These are phyloP conservation scores for Melanogrammus aeglefinus DNA, from an alignment of 2,797 vertebrate genomes.

Conservation along the genomic window DNA sequence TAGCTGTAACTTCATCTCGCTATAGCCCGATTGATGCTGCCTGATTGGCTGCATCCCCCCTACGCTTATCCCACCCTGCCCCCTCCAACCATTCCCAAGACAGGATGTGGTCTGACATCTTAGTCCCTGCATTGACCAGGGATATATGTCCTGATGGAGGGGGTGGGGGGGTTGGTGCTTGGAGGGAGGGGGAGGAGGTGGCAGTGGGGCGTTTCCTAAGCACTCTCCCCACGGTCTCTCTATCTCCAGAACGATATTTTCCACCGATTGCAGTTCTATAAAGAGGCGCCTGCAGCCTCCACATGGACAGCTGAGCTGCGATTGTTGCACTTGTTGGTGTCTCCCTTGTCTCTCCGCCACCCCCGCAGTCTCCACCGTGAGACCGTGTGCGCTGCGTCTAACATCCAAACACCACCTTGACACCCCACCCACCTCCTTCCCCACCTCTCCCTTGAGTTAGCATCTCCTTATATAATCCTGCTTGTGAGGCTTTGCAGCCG, in stretches of 20 bases:
- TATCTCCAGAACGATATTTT: slow-evolving; percentile 39
- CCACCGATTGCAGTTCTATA: slow-evolving; percentile 56
- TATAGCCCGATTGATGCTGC: not conserved
- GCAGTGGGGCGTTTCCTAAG: slow-evolving; percentile 3
- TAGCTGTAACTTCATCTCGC: not conserved
- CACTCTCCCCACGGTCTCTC: slow-evolving; percentile 46
- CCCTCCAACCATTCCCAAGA: slow-evolving; percentile 38
- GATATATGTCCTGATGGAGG: slow-evolving; percentile 45
- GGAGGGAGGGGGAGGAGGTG: not conserved
- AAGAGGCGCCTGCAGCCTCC: slow-evolving; percentile 47
- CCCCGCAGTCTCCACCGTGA: slow-evolving; percentile 29
- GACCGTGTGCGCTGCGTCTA: slow-evolving; percentile 35
- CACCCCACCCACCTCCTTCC: slow-evolving; percentile 36
- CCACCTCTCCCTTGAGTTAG: slow-evolving; percentile 36
- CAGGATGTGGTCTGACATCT: slow-evolving; percentile 66
- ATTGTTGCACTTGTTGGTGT: slow-evolving; percentile 46
- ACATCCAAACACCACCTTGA: slow-evolving; percentile 50
- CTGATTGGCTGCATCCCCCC: not conserved
- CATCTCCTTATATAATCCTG: slow-evolving; percentile 57
- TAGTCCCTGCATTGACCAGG: slow-evolving; percentile 52
- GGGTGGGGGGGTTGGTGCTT: not conserved
- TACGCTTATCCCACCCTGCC: slow-evolving; percentile 44
- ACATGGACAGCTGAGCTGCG: slow-evolving; percentile 53
- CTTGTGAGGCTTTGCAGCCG: slow-evolving; percentile 47
- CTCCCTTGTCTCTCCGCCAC: slow-evolving; percentile 48